A percentile compares a stretch with the other conserved stretches of the same genome.
Conservation (phyloP, 2,113 vertebrate genomes). For the Archilochus colubris region DNA sequence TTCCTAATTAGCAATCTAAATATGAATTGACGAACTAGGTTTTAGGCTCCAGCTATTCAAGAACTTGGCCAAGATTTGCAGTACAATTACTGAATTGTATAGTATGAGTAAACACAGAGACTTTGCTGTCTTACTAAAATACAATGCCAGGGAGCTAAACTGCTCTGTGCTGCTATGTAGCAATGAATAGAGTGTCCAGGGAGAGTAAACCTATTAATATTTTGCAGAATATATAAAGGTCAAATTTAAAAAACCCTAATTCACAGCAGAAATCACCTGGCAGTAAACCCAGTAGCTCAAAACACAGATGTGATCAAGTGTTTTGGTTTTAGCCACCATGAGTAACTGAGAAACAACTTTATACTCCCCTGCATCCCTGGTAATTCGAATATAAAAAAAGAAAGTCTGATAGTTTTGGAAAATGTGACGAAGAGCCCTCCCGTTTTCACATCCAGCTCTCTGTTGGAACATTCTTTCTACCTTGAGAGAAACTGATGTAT, state of each 20-base stretch:
- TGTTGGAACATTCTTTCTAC: background rate
- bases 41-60: background rate
- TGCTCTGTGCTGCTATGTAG: background rate
- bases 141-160: background rate
- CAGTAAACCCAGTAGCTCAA: background rate
- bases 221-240: background rate
- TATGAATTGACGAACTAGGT: background rate
- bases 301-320: background rate
- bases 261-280: background rate
- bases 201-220: background rate
- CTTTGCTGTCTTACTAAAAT: background rate
- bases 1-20: background rate
- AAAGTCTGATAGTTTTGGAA: background rate
- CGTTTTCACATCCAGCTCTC: background rate
- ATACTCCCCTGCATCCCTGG: rapidly evolving
- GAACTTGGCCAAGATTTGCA: background rate
- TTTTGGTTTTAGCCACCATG: background rate
- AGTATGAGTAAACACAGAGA: slow-evolving; percentile 6
- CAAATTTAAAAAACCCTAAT: background rate
- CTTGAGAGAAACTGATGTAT: background rate
- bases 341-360: background rate
- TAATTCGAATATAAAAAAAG: background rate
- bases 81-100: background rate
- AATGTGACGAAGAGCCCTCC: background rate
- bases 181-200: background rate